A percentile compares a stretch with the other conserved stretches of the same genome.
These are phyloP conservation scores for Alectoris magna DNA, from an alignment of 2,797 vertebrate genomes.

Conservation along the genomic window DNA sequence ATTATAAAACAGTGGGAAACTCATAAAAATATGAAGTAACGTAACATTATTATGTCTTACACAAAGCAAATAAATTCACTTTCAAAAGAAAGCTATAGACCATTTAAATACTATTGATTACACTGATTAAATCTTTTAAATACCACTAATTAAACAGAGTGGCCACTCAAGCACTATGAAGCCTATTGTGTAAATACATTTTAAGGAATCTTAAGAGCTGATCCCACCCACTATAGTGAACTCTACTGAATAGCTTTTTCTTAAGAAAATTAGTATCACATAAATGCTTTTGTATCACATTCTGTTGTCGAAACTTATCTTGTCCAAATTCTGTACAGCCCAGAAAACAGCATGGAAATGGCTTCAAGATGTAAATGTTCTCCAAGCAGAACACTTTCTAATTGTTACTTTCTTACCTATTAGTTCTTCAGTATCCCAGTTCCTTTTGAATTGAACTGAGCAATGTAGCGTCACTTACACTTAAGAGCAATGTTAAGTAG, in stretches of 20 bases:
- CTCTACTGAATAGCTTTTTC: neutral
- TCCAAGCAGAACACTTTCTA: neutral
- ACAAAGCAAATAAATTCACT: neutral
- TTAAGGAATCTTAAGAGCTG: neutral
- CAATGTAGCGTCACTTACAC: neutral
- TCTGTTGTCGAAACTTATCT: neutral
- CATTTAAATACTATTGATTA: neutral
- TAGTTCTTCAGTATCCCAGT: neutral
- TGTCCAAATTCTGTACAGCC: neutral
- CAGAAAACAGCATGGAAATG: neutral
- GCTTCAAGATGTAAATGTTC: neutral
- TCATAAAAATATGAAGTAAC: neutral
- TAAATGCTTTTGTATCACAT: neutral
- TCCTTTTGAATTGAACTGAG: neutral
- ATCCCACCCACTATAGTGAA: neutral
- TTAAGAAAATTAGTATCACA: neutral
- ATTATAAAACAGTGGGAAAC: neutral
- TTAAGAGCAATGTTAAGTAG: neutral
- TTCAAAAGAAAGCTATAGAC: neutral
- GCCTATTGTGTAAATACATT: neutral
- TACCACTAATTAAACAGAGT: neutral
- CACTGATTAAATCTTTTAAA: neutral
- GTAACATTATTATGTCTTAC: neutral
- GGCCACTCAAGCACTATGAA: slow-evolving; percentile 1
- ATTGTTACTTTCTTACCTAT: neutral